Base-by-base conservation (phyloP, 2,888 invertebrate species). In the Eupeodes luniger region DNA sequence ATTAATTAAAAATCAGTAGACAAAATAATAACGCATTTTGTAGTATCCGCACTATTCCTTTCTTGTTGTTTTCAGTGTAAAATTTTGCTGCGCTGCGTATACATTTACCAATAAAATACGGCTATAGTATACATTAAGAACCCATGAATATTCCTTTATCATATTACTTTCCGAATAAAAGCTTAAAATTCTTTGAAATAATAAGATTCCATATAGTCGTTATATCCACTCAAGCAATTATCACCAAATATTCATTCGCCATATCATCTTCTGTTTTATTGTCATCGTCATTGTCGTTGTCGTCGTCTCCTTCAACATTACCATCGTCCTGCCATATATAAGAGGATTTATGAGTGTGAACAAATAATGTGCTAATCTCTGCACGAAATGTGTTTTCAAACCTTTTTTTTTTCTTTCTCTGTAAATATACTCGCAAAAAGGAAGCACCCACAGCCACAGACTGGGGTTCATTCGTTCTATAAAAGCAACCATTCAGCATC, bases 331-430 rank as follows among this genome's bases (percentile, higher is more conserved):
- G 40, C 64, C 40, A 51, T 74, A 51, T 74, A 75, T 67, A 81
- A 59, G 51, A 81, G 74, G 85, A 85, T 88, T 85, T 88, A 85
- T 88, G 88, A 81, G 88, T 88, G 85, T 64, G 88, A 88, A 81
- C 88, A 88, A 88, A 85, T 88, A 81, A 85, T 64, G 85, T 75
- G 51, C 88, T 88, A 88, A 88, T 88, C 88, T 81, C 69, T 27
- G 85, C 78, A 81, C 81, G 88, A 83, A 84, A 66, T 66, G 79
- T 79, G 19, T 76, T 34, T 57, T 36, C 51, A 69, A 16, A 16
- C 12, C 16, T 11, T 57, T 53, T 66, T 53, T 66, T 40, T 40
- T 40, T 57, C 49, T 66, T 57, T 51, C 19, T 12, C 40, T 34
- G 59, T 19, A 6, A 53, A 19, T 2, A 7, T 11, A 57, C 10